phyloP scores from a whole-genome alignment of 2,797 vertebrate species.

The Rhinella marina region DNA sequence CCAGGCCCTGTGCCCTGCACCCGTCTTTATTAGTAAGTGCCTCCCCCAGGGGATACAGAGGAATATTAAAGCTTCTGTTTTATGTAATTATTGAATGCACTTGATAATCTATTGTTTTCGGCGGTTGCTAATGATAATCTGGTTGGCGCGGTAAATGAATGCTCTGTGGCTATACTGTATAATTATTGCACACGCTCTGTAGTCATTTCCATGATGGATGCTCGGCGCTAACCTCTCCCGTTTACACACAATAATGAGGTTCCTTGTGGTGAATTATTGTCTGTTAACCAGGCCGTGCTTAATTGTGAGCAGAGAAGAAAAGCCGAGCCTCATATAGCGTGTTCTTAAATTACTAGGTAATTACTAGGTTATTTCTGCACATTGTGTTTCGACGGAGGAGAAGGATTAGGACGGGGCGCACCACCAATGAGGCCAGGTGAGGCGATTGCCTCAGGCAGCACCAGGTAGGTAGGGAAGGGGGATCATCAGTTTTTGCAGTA shows the following conservation, averaged over 20 bases:
- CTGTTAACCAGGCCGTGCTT: conserved; percentile 17
- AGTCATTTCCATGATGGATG: conserved; percentile 19
- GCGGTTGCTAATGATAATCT: conserved; percentile 7
- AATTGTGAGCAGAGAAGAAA: conserved; percentile 18
- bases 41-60: neutral
- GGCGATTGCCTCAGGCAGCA: no score
- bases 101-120: conserved; percentile 19
- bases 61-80: neutral
- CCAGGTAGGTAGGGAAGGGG: no score
- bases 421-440: no score
- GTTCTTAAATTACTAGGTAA: conserved; percentile 25
- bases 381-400: neutral
- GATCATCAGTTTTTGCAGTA: no score
- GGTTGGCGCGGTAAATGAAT: neutral
- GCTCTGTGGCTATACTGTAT: conserved; percentile 19
- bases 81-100: conserved; percentile 32
- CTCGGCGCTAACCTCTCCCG: neutral
- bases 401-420: neutral
- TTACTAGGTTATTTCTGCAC: neutral
- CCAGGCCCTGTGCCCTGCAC: no score
- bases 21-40: neutral
- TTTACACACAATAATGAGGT: conserved; percentile 26
- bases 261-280: conserved; percentile 10
- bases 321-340: neutral
- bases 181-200: conserved; percentile 29